These are phyloP conservation scores for Protonibea diacanthus DNA, from an alignment of 2,797 vertebrate species.

Conservation along the genomic window DNA sequence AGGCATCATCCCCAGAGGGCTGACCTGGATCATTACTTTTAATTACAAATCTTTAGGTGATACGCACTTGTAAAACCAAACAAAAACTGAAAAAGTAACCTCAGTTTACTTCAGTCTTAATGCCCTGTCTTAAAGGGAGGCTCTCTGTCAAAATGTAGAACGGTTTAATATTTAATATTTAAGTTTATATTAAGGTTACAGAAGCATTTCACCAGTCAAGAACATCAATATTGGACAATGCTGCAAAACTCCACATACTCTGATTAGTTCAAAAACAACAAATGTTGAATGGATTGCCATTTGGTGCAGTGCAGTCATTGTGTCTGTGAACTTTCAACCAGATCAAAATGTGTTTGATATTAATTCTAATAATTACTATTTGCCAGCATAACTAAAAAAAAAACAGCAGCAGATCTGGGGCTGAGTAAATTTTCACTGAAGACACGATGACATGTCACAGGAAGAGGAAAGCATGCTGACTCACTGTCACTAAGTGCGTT, in stretches of 20 bases:
- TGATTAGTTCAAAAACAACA: not conserved
- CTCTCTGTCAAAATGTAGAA: not conserved
- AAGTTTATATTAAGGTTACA: not conserved
- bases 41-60: not conserved
- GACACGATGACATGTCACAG: no score
- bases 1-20: not conserved
- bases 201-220: not conserved
- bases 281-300: not conserved
- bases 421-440: no score
- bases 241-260: not conserved
- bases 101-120: not conserved
- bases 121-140: not conserved
- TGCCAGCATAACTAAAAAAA: no score
- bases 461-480: not conserved
- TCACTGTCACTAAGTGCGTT: not conserved
- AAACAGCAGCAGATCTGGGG: no score
- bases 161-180: not conserved
- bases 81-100: not conserved
- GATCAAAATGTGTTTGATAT: not conserved
- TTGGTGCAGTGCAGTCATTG: not conserved
- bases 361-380: not conserved
- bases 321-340: not conserved
- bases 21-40: not conserved
- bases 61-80: not conserved
- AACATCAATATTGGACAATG: not conserved